Base-by-base conservation (phyloP, 1,140 invertebrate species). In the Ptiloglossa arizonensis region DNA sequence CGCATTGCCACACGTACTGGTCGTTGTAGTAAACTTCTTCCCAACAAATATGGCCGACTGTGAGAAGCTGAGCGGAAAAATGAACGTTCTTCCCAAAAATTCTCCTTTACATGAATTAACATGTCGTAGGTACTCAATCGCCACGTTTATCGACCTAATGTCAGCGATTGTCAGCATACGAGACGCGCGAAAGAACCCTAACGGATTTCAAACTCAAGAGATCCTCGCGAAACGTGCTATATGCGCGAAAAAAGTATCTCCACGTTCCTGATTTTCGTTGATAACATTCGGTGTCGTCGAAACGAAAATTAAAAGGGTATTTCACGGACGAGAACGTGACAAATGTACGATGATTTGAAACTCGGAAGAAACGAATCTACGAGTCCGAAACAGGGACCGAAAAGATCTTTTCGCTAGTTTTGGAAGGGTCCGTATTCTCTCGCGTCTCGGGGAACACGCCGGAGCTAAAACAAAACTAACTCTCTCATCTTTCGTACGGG, bases 1-100 rank as follows among this genome's bases (percentile, higher is more conserved):
- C 57, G 35, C 15, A 71, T 77, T 62, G 67, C 57, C 57, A 77
- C 75, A 15, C 68, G 60, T 8, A 77, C 75, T 70, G 75, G 57
- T 76, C 66, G 68, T 77, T 71, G 75, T 71, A 71, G 56, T 8
- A 63, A 38, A 71, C 22, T 38, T n/a, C 44, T 24, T 69, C 46
- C 38, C 19, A 32, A 77, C 57, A 71, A 71, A 41, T 62, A 70
- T 71, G 75, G 56, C 68, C 41, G n/a, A 48, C 46, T 50, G 46
- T 48, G 54, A 76, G 41, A 69, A 59, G 54, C 73, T 59, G 66
- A 76, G 64, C 48, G 64, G 68, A 69, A 76, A 59, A 46, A 48
- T n/a, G 54, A 69, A 68, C 52, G 35, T 59, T 48, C 29, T 41
- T 17, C 15, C 6, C 24, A 35, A 50, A 38, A 32, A 38, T 59